Evolutionary conservation across 2,797 vertebrate genomes (phyloP).

Genomic region (Amblyraja radiata): DNA sequence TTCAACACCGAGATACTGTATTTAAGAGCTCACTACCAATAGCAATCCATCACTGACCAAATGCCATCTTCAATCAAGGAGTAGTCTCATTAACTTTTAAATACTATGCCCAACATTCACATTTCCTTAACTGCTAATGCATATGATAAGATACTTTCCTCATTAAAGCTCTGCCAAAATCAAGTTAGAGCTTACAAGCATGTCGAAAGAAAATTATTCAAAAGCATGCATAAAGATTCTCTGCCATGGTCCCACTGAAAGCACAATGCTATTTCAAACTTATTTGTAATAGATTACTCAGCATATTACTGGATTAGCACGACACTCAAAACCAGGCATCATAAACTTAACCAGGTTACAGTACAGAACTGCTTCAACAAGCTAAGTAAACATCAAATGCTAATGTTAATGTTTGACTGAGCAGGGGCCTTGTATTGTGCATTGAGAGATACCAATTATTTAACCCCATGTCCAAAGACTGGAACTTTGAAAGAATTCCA

Average conservation of each 20-base stretch:
- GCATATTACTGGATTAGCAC: not conserved
- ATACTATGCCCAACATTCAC: not conserved
- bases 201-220: not conserved
- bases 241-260: not conserved
- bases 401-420: constrained; percentile 20
- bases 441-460: not conserved
- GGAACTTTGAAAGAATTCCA: not conserved
- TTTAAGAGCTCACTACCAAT: not conserved
- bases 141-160: not conserved
- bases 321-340: not conserved
- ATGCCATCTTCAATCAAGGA: not conserved
- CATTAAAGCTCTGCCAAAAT: not conserved
- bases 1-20: not conserved
- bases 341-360: not conserved
- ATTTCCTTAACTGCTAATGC: not conserved
- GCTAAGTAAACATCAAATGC: not conserved
- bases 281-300: not conserved
- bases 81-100: not conserved
- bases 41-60: not conserved
- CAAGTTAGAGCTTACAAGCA: no score
- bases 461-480: not conserved
- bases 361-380: not conserved
- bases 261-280: constrained; percentile 2
- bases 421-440: not conserved
- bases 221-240: not conserved